These are phyloP conservation scores for Drosophila meridionalis DNA, from an alignment of 2,888 invertebrate genomes.

Conservation along the genomic window DNA sequence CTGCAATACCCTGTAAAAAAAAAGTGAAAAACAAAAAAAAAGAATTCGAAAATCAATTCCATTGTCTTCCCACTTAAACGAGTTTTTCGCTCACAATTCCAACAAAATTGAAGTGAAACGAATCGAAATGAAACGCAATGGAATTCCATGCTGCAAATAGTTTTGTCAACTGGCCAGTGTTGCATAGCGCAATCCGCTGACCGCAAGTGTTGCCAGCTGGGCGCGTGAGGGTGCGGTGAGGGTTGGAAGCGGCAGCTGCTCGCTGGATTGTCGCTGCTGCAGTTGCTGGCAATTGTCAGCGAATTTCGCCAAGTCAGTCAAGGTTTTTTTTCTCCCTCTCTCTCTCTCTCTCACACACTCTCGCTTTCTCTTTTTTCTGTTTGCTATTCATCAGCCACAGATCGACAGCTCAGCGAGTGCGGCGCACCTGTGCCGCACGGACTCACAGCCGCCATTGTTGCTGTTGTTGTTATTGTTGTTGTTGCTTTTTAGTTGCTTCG, in stretches of 20 bases:
- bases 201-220: constrained; percentile 3
- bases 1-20: neutral
- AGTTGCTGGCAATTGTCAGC: constrained; percentile 1
- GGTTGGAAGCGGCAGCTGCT: neutral
- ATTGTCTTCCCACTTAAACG: neutral
- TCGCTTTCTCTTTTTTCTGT: neutral
- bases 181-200: constrained; percentile 2
- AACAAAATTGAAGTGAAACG: neutral
- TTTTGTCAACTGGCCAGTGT: constrained; percentile 1
- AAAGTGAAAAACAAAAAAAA: neutral
- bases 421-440: constrained; percentile 13
- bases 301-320: constrained; percentile 9
- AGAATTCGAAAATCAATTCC: neutral
- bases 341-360: neutral
- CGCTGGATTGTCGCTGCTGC: neutral
- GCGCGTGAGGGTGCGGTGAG: neutral
- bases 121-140: neutral
- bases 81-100: neutral
- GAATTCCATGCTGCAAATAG: neutral
- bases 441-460: constrained; percentile 3
- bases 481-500: constrained; percentile 43
- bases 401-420: constrained; percentile 44
- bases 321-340: neutral
- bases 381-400: constrained; percentile 31
- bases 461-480: constrained; percentile 7